Percentiles rank a stretch among this genome's conserved stretches.
phyloP scores from a whole-genome alignment of 2,888 invertebrate species.

The Aspidiotus destructor region DNA sequence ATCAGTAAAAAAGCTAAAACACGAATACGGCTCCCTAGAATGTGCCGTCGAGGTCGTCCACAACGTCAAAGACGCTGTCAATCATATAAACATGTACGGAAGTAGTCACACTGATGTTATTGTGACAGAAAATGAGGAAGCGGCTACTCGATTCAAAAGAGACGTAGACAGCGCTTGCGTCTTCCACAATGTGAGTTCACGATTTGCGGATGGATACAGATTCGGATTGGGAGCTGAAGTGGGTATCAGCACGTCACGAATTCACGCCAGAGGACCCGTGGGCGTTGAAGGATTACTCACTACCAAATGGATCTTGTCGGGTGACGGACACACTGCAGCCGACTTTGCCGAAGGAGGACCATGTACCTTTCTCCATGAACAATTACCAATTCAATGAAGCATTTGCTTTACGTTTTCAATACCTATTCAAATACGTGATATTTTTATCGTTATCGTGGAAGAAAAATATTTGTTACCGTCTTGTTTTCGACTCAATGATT shows the following conservation, averaged over 20 bases:
- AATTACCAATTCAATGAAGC: slow-evolving; percentile 46
- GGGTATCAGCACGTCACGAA: slow-evolving; percentile 76
- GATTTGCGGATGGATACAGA: slow-evolving; percentile 95
- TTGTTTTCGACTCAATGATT: too few species aligned
- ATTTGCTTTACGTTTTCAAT: background rate
- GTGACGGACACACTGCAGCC: slow-evolving; percentile 78
- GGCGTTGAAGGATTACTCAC: slow-evolving; percentile 96
- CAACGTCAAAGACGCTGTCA: slow-evolving; percentile 74
- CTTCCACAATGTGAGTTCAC: slow-evolving; percentile 90
- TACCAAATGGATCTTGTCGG: slow-evolving; percentile 91
- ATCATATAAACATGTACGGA: slow-evolving; percentile 90
- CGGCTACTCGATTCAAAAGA: slow-evolving; percentile 67
- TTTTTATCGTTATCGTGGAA: too few species aligned
- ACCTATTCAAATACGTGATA: too few species aligned
- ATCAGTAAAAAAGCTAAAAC: slow-evolving; percentile 73
- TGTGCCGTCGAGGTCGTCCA: slow-evolving; percentile 93
- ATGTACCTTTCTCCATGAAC: slow-evolving; percentile 64
- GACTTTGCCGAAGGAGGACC: slow-evolving; percentile 78
- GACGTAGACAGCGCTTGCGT: slow-evolving; percentile 96
- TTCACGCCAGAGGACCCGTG: slow-evolving; percentile 91
- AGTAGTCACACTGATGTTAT: slow-evolving; percentile 96
- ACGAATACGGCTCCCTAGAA: slow-evolving; percentile 86
- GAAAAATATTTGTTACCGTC: too few species aligned
- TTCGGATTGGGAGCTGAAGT: slow-evolving; percentile 90
- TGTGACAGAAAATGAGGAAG: slow-evolving; percentile 70